Base-by-base conservation (phyloP, 2,888 invertebrate species). In the Caenorhabditis doughertyi region DNA sequence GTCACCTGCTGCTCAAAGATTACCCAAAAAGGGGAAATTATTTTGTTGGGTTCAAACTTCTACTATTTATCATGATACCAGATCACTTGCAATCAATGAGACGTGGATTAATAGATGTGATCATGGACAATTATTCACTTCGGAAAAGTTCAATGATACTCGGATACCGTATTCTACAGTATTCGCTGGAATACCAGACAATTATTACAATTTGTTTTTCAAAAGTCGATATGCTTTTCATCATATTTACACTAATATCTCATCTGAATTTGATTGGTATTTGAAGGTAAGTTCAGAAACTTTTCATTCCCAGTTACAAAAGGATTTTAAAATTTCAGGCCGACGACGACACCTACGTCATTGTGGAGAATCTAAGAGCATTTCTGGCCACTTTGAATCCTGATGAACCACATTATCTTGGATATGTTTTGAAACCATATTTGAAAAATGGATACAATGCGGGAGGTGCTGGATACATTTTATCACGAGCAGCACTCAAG, bases 281-380 rank as follows among this genome's bases (percentile, higher is more conserved):
- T 53, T 89, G 65, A 89, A 88, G 76, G 88, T 88, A 18, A 44
- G 64, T 72, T 8, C 18, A n/a, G n/a, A n/a, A n/a, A 23, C 11
- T 47, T 68, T 27, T 4, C 3, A 16, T 29, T 29, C 11, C 27
- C 55, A 55, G 27, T 32, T 9, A 32, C n/a, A 9, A 18, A 53
- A 9, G 11, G 35, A 8, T 39, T 27, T 21, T 25, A 3, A 13
- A 9, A 42, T 65, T 85, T 11, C 67, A 89, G 87, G 89, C 89
- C 8, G 89, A 89, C 60, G 89, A 89, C 64, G 89, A 89, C 72
- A 86, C 89, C 0, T 89, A 86, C 65, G 80, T 89, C 11, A 80
- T 89, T 13, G 83, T 88, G 16, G 89, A 89, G 39, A 86, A 89
- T 55, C 72, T 89, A 53, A 67, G 71, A 29, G 39, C 58, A 4